A percentile compares a stretch with the other conserved stretches of the same genome.
These are phyloP conservation scores for Percopsis omiscomaycus DNA, from an alignment of 2,797 vertebrate species.

Conservation along the genomic window DNA sequence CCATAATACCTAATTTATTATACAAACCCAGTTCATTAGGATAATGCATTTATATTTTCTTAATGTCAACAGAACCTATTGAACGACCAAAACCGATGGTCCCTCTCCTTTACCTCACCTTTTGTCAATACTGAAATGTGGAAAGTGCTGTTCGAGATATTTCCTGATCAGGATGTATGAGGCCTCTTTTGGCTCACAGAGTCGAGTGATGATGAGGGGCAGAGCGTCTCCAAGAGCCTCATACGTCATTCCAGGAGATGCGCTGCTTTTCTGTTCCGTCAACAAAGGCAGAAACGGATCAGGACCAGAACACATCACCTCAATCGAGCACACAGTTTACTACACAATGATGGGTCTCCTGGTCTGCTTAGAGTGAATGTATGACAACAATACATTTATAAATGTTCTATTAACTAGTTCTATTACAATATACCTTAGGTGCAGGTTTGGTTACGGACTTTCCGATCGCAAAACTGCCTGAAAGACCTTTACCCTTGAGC, in stretches of 20 bases:
- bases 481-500: slow-evolving; percentile 97
- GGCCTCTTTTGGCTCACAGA: slow-evolving; percentile 98
- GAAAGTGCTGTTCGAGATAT: slow-evolving; percentile 95
- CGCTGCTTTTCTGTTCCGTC: slow-evolving; percentile 57
- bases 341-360: background rate
- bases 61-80: too few relatives aligned
- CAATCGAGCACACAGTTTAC: background rate
- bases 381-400: background rate
- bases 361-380: background rate
- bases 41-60: too few relatives aligned
- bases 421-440: slow-evolving; percentile 66
- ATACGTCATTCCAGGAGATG: slow-evolving; percentile 71
- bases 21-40: too few relatives aligned
- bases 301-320: background rate
- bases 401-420: background rate
- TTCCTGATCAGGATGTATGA: slow-evolving; percentile 97
- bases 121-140: slow-evolving; percentile 88
- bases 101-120: slow-evolving; percentile 72
- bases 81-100: too few relatives aligned
- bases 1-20: too few relatives aligned
- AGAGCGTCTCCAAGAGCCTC: slow-evolving; percentile 91
- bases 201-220: slow-evolving; percentile 93
- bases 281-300: background rate
- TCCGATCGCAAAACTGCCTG: slow-evolving; percentile 91
- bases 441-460: slow-evolving; percentile 75